Percentiles rank a stretch among this genome's conserved stretches.
These are phyloP conservation scores for Amblyopsis hoosieri DNA, from an alignment of 2,797 vertebrate genomes.

Conservation along the genomic window DNA sequence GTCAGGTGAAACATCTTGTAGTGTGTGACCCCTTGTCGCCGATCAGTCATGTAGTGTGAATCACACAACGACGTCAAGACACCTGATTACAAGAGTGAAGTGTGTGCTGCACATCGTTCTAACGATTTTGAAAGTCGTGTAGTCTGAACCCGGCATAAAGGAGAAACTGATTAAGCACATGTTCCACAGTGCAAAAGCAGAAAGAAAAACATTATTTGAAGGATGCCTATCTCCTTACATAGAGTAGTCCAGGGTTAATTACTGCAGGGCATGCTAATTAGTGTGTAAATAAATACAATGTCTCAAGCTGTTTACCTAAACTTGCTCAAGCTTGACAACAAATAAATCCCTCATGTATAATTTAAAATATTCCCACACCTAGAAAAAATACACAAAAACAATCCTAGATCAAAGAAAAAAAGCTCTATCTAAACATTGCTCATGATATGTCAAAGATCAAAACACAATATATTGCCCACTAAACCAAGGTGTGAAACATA, in stretches of 20 bases:
- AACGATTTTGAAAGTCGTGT: no score
- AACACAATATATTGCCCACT: constrained; percentile 62
- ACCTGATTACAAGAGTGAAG: no score
- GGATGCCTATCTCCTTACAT: constrained; percentile 59
- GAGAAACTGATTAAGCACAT: constrained; percentile 74
- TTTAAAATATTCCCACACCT: constrained; percentile 82
- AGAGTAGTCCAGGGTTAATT: constrained; percentile 71
- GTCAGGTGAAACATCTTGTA: no score
- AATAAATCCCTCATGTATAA: constrained; percentile 81
- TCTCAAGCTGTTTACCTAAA: constrained; percentile 77
- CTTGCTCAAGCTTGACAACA: constrained; percentile 68
- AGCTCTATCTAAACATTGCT: constrained; percentile 70
- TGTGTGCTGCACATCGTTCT: no score
- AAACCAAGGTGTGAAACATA: constrained; percentile 47
- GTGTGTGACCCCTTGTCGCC: no score
- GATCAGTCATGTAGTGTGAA: no score
- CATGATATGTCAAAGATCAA: constrained; percentile 76
- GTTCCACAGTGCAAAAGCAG: constrained; percentile 62
- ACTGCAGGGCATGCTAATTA: constrained; percentile 78
- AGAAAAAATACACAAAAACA: constrained; percentile 57
- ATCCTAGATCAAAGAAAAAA: constrained; percentile 77
- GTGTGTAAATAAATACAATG: constrained; percentile 80
- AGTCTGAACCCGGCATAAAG: constrained; percentile 41
- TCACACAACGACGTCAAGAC: no score
- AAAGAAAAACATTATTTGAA: constrained; percentile 73